Evolutionary conservation across 2,113 vertebrate genomes (phyloP), one percentile per base, ranked within the genome.

Genomic region (Ardeotis arabs): DNA sequence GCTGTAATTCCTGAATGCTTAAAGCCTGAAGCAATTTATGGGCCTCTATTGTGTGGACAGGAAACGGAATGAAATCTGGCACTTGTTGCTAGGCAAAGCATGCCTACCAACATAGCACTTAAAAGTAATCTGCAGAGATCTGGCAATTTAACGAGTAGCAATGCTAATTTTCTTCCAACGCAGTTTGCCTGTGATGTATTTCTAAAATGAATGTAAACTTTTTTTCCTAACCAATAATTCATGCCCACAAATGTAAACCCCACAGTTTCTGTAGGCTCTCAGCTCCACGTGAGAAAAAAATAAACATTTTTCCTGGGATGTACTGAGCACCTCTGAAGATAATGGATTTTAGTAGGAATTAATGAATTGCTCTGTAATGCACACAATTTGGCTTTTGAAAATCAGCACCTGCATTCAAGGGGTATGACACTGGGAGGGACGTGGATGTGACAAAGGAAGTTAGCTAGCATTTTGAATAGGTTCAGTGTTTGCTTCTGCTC

Each of bases 81-180:
- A 94, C 93, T 76, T 94, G 96, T 96, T 97, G 95, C 96, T 95
- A 96, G 92, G 96, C 94, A 94, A 93, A 96, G 19, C 33, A 47
- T 90, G 69, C 89, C 89, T 88, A 81, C 79, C 49, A 72, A 73
- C 84, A 37, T 17, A 81, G 76, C 83, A 69, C 58, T 96, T 89
- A 81, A 66, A 84, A 84, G 83, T 86, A 86, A 90, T 86, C 83
- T 81, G 67, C 37, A 53, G 78, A 73, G 59, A 72, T 41, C 72
- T 24, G 3, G 24, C 73, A 89, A 74, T 78, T 92, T 95, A 94
- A 68, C 76, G 66, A 76, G 69, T 37, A 75, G 47, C 85, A 95
- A 92, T 68, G 35, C 44, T 92, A 90, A 92, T 96, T 90, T 78
- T 39, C 73, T 95, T 92, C 73, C 80, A 72, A 58, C 7, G 5